Conservation (phyloP, 2,113 vertebrate genomes). For the Platysternon megacephalum region DNA sequence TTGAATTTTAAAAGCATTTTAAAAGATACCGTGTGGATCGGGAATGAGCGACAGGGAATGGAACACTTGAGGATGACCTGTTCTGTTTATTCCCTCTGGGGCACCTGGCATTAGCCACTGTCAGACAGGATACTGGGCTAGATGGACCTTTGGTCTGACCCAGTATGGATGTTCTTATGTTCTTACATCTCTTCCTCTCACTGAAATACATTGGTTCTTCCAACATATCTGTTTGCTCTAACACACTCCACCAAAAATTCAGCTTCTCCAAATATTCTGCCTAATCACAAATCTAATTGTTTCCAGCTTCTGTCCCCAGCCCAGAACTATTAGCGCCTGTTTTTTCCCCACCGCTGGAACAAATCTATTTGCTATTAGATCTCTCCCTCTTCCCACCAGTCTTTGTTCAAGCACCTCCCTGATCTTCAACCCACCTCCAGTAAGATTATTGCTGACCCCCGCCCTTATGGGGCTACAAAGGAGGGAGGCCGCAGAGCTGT, state of each 20-base stretch:
- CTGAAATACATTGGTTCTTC: background rate
- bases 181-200: background rate
- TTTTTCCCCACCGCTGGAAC: background rate
- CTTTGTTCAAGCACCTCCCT: background rate
- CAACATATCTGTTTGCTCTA: background rate
- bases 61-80: no score
- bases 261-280: background rate
- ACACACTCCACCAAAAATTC: background rate
- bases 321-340: background rate
- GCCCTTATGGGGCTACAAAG: background rate
- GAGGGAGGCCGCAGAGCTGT: background rate
- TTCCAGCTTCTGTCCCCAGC: background rate
- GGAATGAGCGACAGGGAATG: no score
- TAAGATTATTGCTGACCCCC: background rate
- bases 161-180: no score
- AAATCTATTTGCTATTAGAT: background rate
- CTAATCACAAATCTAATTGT: background rate
- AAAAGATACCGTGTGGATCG: background rate
- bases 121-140: no score
- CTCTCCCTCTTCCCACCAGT: background rate
- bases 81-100: no score
- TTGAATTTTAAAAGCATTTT: background rate
- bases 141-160: no score
- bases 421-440: background rate
- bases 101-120: no score